phyloP scores from a whole-genome alignment of 2,797 vertebrate genomes.

The Gorsachius magnificus region DNA sequence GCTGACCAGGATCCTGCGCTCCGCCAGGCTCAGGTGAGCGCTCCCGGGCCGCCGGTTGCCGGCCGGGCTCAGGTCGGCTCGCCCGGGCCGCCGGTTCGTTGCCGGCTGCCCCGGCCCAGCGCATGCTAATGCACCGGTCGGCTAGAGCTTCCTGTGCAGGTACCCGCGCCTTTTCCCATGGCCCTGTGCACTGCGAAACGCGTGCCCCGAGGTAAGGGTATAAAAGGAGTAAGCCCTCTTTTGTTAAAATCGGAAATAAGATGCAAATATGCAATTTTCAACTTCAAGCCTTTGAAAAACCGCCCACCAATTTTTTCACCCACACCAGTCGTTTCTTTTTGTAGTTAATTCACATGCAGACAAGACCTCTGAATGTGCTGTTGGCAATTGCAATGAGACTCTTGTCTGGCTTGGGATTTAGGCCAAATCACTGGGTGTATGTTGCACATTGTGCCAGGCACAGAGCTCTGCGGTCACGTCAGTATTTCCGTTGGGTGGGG shows the following conservation, averaged over 20 bases:
- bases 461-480: too few relatives aligned
- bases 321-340: rapidly evolving
- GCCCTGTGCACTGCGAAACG: not conserved
- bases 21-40: slow-evolving; percentile 30
- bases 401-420: rapidly evolving
- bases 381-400: rapidly evolving
- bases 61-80: slow-evolving; percentile 6
- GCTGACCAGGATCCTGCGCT: slow-evolving; percentile 84
- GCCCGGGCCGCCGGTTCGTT: too few relatives aligned
- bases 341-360: not conserved
- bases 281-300: not conserved
- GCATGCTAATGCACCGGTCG: too few relatives aligned
- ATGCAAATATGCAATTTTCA: not conserved
- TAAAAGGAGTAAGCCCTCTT: not conserved
- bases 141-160: too few relatives aligned
- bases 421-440: rapidly evolving
- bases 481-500: too few relatives aligned
- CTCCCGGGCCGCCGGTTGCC: too few relatives aligned
- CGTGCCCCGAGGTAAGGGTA: rapidly evolving
- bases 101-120: not conserved
- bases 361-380: rapidly evolving
- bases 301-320: rapidly evolving
- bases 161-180: too few relatives aligned
- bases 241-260: not conserved
- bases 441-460: too few relatives aligned